These are phyloP conservation scores for Sarcophaga subvicina DNA, from an alignment of 2,888 invertebrate species.

Conservation along the genomic window DNA sequence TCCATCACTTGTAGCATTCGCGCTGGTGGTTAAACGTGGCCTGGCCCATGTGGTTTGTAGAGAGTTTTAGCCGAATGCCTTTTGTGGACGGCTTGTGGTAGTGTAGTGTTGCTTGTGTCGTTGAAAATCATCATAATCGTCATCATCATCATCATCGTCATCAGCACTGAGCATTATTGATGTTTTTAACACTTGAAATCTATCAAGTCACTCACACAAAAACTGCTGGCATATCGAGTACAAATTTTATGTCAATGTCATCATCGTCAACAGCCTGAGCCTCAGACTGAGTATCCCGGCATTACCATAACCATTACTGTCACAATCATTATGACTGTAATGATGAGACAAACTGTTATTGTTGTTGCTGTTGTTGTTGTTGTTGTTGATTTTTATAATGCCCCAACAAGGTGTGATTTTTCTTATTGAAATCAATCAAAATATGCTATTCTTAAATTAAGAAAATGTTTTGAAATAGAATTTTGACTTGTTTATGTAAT, in stretches of 20 bases:
- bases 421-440: constrained; percentile 32
- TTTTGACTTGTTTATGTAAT: background rate
- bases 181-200: constrained; percentile 70
- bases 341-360: constrained; percentile 75
- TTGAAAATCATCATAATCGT: constrained; percentile 48
- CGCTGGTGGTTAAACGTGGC: constrained; percentile 17
- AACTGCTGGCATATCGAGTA: constrained; percentile 51
- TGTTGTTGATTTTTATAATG: background rate
- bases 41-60: constrained; percentile 17
- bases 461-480: no score
- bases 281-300: background rate
- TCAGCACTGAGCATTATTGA: constrained; percentile 38
- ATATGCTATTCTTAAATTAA: constrained; percentile 6
- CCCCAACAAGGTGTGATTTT: constrained; percentile 50
- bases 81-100: constrained; percentile 38
- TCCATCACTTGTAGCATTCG: constrained; percentile 12
- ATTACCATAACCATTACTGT: background rate
- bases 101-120: constrained; percentile 52
- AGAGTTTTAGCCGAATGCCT: constrained; percentile 22
- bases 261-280: constrained; percentile 76
- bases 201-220: constrained; percentile 70
- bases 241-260: constrained; percentile 77
- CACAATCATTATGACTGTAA: constrained; percentile 58
- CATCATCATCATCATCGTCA: constrained; percentile 34
- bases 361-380: background rate